A percentile compares a stretch with the other conserved stretches of the same genome.
These are phyloP conservation scores for Amphilophus citrinellus DNA, from an alignment of 2,113 vertebrate genomes.

Conservation along the genomic window DNA sequence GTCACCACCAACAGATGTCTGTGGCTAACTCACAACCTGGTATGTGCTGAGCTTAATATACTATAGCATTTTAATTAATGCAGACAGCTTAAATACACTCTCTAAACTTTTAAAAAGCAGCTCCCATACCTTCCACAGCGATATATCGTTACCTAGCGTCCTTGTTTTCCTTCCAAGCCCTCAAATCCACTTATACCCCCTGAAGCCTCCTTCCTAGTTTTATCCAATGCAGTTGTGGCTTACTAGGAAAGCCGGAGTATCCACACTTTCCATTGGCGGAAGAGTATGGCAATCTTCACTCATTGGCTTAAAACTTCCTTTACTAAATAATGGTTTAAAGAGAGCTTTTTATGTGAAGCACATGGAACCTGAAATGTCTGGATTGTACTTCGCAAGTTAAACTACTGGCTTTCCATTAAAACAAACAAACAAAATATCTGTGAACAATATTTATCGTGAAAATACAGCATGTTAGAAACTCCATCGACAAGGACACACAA, in stretches of 20 bases:
- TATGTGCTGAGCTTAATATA: not conserved
- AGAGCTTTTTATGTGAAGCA: slow-evolving; percentile 26
- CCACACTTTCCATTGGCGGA: slow-evolving; percentile 64
- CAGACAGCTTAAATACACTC: slow-evolving; percentile 7
- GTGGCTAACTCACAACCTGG: slow-evolving; percentile 26
- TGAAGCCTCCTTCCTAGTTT: slow-evolving; percentile 58
- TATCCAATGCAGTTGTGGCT: slow-evolving; percentile 52
- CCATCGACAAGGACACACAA: not conserved
- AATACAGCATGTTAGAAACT: not conserved
- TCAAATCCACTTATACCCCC: slow-evolving; percentile 80
- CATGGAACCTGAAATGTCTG: not conserved
- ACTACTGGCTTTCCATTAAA: not conserved
- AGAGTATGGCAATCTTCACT: slow-evolving; percentile 71
- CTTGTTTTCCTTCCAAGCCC: slow-evolving; percentile 83
- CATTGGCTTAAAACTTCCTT: slow-evolving; percentile 82
- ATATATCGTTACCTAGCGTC: slow-evolving; percentile 74
- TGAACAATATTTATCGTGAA: not conserved
- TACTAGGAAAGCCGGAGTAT: slow-evolving; percentile 48
- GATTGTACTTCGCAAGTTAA: not conserved
- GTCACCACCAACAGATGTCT: slow-evolving; percentile 56
- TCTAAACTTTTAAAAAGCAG: slow-evolving; percentile 58
- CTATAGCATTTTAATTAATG: not conserved
- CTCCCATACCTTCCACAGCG: slow-evolving; percentile 75
- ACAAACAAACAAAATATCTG: not conserved
- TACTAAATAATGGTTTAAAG: slow-evolving; percentile 76